Evolutionary conservation across 1,140 invertebrate genomes (phyloP).

Genomic region (Zaprionus ghesquierei): DNA sequence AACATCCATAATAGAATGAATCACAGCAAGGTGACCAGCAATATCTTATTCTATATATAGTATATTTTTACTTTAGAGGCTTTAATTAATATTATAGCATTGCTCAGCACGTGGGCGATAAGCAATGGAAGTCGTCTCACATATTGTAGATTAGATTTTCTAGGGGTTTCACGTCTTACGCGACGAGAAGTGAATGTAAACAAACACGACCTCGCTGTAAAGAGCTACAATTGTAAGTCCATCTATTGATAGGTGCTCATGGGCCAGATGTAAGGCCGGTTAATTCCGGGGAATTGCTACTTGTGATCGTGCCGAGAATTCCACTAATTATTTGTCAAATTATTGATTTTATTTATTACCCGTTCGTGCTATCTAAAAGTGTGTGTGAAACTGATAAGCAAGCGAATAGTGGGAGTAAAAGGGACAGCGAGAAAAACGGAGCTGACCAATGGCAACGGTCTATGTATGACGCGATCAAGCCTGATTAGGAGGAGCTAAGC

Average conservation of each 20-base stretch:
- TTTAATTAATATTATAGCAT: background rate
- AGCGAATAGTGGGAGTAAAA: background rate
- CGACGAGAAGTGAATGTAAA: conserved; percentile 4
- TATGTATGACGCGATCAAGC: background rate
- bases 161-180: background rate
- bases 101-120: conserved; percentile 17
- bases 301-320: background rate
- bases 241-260: background rate
- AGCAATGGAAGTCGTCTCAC: background rate
- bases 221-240: background rate
- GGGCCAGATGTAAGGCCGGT: background rate
- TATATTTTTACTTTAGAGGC: background rate
- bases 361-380: background rate
- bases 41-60: background rate
- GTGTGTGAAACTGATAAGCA: conserved; percentile 1
- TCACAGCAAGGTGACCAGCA: conserved; percentile 6
- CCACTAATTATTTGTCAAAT: conserved; percentile 11
- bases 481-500: conserved; percentile 4
- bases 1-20: background rate
- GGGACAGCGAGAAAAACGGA: background rate
- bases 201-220: background rate
- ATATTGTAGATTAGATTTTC: conserved; percentile 16
- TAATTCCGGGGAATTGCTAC: background rate
- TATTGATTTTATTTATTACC: background rate
- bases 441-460: conserved; percentile 22